Base-by-base conservation (phyloP, 2,113 vertebrate species). In the Lepidothrix coronata region DNA sequence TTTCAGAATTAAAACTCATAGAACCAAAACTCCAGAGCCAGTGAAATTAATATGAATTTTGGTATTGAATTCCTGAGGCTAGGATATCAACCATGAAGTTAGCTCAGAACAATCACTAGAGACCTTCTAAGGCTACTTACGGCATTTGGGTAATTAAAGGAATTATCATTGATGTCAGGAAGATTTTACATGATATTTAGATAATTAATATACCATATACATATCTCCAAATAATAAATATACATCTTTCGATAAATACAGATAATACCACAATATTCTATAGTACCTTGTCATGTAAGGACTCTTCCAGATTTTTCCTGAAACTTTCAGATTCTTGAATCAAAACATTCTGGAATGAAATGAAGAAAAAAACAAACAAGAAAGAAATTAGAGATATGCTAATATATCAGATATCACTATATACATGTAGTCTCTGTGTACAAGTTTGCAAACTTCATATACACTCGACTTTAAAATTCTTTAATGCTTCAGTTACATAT, bases 301-400 rank as follows among this genome's bases (percentile, higher is more conserved):
- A 99, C 89, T 99, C 99, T 96, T 99, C 99, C n/a, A 99, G 98
- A 96, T 99, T 99, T 97, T 99, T 99, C 81, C 99, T 98, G 97
- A 99, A 99, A 93, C 97, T 98, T 85, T 99, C 99, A 28, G 99
- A 99, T 97, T 99, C 99, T 95, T 99, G 99, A 96, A 99, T 99
- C 95, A 99, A 98, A 95, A 99, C 96, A 95, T 99, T 99, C 99
- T 99, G 97, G 25, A 93, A 85, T 55, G 72, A 92, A 96, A 57
- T 68, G 5, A 88, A 41, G 31, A 79, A 48, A 23, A 58, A 44
- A 46, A 25, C 5, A 46, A 39, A 24, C 10, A 61, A 75, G 27
- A 73, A 90, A 74, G 9, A 72, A 85, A 46, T 83, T 22, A 73
- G n/a, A 58, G 6, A 31, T 33, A 49, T 19, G 2, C 30, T 51